Conservation (phyloP, 2,113 vertebrate genomes). For the Cisticola juncidis region DNA sequence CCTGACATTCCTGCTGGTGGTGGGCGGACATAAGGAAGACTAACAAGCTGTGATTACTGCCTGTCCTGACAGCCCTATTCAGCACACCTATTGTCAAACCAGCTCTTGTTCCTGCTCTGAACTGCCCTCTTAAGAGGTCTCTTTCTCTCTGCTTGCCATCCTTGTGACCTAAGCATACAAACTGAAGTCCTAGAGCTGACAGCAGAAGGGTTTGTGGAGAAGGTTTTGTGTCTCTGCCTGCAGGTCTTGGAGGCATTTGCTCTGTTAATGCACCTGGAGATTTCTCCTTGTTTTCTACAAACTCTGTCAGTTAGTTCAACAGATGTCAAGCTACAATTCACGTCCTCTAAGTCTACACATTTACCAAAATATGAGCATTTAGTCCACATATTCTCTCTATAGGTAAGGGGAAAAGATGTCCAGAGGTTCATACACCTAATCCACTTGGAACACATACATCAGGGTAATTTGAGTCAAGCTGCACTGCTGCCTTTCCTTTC, state of each 20-base stretch:
- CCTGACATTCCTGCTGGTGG: accelerated
- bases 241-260: not conserved
- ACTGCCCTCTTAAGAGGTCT: not conserved
- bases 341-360: not conserved
- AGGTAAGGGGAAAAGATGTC: not conserved
- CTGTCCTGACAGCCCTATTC: not conserved
- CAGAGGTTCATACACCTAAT: not conserved
- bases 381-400: not conserved
- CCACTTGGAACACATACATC: not conserved
- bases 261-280: not conserved
- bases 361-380: not conserved
- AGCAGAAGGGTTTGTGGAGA: not conserved
- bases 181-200: not conserved
- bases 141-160: not conserved
- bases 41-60: not conserved
- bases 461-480: not conserved
- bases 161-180: not conserved
- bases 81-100: not conserved
- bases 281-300: not conserved
- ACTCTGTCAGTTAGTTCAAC: not conserved
- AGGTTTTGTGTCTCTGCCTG: not conserved
- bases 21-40: not conserved
- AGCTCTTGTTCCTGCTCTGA: not conserved
- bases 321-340: not conserved
- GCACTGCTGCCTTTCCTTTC: not conserved